Conservation (phyloP, 2,797 vertebrate genomes). For the Phataginus tricuspis region DNA sequence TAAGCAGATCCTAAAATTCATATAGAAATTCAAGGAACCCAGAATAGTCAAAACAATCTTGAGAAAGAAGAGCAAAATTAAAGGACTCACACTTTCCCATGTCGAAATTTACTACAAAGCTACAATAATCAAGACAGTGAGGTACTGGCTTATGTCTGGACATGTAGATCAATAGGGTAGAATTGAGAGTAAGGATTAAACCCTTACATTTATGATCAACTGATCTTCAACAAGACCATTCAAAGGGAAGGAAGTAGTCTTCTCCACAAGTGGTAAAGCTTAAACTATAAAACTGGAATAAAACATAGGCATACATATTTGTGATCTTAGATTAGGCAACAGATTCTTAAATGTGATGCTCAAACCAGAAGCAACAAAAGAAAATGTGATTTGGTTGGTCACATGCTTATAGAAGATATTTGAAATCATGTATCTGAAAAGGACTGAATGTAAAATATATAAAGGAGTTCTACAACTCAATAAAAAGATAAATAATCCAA, state of each 20-base stretch:
- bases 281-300: constrained; percentile 22
- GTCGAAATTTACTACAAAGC: not conserved
- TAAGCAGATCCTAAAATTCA: not conserved
- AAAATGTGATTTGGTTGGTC: not conserved
- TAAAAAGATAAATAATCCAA: constrained; percentile 14
- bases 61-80: not conserved
- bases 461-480: not conserved
- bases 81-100: not conserved
- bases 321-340: not conserved
- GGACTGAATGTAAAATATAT: not conserved
- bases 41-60: not conserved
- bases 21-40: not conserved
- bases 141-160: not conserved
- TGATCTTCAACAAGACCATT: not conserved
- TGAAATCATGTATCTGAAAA: not conserved
- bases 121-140: not conserved
- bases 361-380: not conserved
- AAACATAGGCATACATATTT: constrained; percentile 13
- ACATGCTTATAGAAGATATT: not conserved
- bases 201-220: not conserved
- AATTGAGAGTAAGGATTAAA: not conserved
- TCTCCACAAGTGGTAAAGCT: not conserved
- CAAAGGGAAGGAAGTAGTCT: not conserved
- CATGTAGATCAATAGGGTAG: not conserved
- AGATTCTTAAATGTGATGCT: constrained; percentile 1